These are phyloP conservation scores for Thymelicus lineola DNA, from an alignment of 2,888 invertebrate species.

Conservation along the genomic window DNA sequence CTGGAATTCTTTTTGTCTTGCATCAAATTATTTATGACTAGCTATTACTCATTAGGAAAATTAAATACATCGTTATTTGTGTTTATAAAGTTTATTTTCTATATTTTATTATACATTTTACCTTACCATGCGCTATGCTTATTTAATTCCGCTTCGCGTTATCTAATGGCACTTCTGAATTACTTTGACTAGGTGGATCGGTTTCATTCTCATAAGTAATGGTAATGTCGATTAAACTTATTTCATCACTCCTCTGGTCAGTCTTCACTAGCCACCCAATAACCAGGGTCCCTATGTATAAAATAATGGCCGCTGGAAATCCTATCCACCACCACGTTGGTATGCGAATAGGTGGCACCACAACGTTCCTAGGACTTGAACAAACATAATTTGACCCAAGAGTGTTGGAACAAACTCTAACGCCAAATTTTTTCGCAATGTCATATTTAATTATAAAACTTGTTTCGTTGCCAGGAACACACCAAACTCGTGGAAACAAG, in stretches of 20 bases:
- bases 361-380: slow-evolving; percentile 37
- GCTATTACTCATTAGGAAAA: slow-evolving; percentile 47
- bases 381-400: slow-evolving; percentile 57
- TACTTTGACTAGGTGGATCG: slow-evolving; percentile 61
- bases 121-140: slow-evolving; percentile 5
- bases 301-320: slow-evolving; percentile 56
- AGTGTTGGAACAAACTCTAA: slow-evolving; percentile 57
- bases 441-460: slow-evolving; percentile 49
- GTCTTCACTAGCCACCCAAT: slow-evolving; percentile 54
- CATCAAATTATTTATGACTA: slow-evolving; percentile 48
- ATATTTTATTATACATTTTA: slow-evolving; percentile 1
- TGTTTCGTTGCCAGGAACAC: slow-evolving; percentile 53
- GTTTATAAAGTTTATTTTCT: slow-evolving; percentile 22
- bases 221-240: slow-evolving; percentile 61
- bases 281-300: slow-evolving; percentile 55
- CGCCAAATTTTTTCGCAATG: slow-evolving; percentile 53
- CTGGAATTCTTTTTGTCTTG: slow-evolving; percentile 48
- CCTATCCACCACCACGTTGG: slow-evolving; percentile 58
- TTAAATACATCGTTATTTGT: slow-evolving; percentile 34
- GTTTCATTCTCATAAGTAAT: slow-evolving; percentile 55
- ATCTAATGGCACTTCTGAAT: slow-evolving; percentile 58
- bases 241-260: slow-evolving; percentile 51
- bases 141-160: slow-evolving; percentile 41
- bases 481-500: slow-evolving; percentile 61
- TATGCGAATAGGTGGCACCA: slow-evolving; percentile 39